Evolutionary conservation across 2,888 invertebrate genomes (phyloP), one percentile per base, ranked within the genome.

Genomic region (Acronicta leporina): DNA sequence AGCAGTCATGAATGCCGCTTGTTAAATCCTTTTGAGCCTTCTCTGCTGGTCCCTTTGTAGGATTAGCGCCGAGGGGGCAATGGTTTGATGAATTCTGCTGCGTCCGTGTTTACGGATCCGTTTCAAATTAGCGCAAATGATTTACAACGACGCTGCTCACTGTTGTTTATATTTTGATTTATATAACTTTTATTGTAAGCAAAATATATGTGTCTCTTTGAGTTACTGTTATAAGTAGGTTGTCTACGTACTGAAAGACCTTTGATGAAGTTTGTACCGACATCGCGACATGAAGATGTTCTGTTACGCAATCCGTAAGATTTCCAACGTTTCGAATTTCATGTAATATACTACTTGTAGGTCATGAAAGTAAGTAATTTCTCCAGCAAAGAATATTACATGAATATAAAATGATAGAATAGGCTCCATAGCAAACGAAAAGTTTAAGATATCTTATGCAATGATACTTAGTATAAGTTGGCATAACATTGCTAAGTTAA

Each of bases 1-100:
- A 94, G 91, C 83, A 87, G 83, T 83, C 82, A 88, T 91, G 92
- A 92, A 92, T 91, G 88, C 84, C 90, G 92, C 94, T 94, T 93
- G 94, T 94, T 94, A 94, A 92, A 92, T 92, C 92, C 94, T 90
- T 92, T 92, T 92, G 92, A 93, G 91, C 85, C 89, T 83, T 85
- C 81, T 74, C 86, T 86, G 83, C 75, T 72, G 83, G 77, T 82
- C 86, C 91, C 89, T 94, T 93, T 92, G 85, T 89, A 87, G 85
- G 92, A 92, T 93, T 92, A 92, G 88, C 79, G 86, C 73, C 83
- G 83, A 75, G 75, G 78, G 80, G 79, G 77, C 79, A 70, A 54
- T 27, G 79, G 81, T 83, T 84, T 80, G 89, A 81, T 83, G 82
- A 86, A 81, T 85, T 87, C 84, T 81, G 86, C 78, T 70, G 77